Conservation (phyloP, 1,140 invertebrate species). For the Pararge aegeria region DNA sequence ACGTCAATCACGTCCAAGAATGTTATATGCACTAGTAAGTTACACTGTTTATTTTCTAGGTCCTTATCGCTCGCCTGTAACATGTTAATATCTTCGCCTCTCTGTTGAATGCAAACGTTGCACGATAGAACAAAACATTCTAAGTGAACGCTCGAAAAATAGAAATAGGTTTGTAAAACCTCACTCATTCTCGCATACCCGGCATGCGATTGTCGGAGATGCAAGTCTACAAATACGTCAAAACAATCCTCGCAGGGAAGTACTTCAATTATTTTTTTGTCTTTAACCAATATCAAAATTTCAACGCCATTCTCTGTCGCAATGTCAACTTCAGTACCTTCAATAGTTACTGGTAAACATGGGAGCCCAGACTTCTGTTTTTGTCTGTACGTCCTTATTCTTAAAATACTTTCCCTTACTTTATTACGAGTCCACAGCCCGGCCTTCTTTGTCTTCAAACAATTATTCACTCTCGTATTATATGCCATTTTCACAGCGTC, state of each 20-base stretch:
- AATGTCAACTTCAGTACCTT: neutral
- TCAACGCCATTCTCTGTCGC: neutral
- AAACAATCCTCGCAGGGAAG: constrained; percentile 14
- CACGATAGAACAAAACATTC: neutral
- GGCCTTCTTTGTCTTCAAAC: neutral
- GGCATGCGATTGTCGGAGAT: neutral
- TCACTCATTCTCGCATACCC: neutral
- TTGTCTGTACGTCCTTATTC: neutral
- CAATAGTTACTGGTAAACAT: neutral
- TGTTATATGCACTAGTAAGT: neutral
- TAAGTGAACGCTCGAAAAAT: neutral
- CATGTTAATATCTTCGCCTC: neutral
- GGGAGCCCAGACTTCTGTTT: neutral
- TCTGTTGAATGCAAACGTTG: neutral
- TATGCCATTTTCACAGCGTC: neutral
- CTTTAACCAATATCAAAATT: neutral
- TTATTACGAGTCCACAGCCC: neutral
- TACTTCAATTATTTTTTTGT: neutral
- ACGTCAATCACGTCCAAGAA: neutral
- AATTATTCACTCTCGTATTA: neutral
- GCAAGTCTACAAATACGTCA: constrained; percentile 11
- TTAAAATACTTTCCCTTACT: neutral
- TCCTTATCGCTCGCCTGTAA: neutral
- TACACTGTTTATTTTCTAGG: neutral
- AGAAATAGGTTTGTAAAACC: neutral